These are phyloP conservation scores for Excalfactoria chinensis DNA, from an alignment of 2,113 vertebrate species.

Conservation along the genomic window DNA sequence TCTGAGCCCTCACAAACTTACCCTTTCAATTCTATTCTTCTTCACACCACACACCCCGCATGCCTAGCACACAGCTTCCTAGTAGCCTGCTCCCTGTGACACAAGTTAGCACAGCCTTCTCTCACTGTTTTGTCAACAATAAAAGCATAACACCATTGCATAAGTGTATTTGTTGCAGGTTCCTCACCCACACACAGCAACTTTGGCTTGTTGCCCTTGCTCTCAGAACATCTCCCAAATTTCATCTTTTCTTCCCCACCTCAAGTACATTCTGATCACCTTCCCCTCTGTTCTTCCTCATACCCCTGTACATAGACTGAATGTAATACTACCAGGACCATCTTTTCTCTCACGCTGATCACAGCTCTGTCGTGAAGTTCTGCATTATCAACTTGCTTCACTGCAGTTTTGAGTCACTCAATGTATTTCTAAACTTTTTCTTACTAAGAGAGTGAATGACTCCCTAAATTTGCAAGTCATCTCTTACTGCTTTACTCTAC, in stretches of 20 bases:
- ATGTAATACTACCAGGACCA: not conserved
- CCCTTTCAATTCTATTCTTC: not conserved
- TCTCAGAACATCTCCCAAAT: not conserved
- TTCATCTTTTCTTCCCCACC: not conserved
- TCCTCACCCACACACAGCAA: not conserved
- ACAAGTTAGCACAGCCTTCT: not conserved
- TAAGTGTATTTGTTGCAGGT: not conserved
- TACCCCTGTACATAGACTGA: not conserved
- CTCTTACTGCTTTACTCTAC: not conserved
- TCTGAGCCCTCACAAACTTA: not conserved
- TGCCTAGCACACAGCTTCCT: not conserved
- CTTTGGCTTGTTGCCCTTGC: not conserved
- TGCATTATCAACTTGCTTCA: not conserved
- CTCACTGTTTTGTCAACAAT: not conserved
- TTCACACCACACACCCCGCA: not conserved
- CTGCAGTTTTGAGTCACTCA: not conserved
- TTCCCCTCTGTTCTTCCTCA: not conserved
- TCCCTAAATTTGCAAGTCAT: not conserved
- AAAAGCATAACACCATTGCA: not conserved
- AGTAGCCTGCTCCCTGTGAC: accelerated
- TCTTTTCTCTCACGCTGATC: not conserved
- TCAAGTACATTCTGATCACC: not conserved
- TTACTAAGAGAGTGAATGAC: not conserved
- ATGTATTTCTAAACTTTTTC: not conserved
- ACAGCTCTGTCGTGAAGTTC: not conserved